phyloP scores from a whole-genome alignment of 2,113 vertebrate species.

The Syrmaticus mikado region DNA sequence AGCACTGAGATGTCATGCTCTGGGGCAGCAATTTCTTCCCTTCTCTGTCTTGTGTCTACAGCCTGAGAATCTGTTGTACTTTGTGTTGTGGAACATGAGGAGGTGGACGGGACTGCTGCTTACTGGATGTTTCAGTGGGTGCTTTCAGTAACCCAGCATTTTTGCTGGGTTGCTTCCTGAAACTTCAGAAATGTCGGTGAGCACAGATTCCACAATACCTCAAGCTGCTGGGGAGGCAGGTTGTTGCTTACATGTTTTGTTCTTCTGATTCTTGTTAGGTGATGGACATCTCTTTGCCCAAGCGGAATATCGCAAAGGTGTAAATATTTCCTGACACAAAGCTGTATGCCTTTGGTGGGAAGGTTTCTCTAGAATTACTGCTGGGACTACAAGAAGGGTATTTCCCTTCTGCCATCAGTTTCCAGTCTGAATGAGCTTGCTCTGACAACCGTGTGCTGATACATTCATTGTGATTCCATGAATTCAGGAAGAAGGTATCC shows the following conservation, averaged over 20 bases:
- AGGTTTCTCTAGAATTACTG: conserved; percentile 30
- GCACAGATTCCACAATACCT: rapidly evolving
- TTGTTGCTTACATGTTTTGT: neutral
- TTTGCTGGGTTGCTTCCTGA: neutral
- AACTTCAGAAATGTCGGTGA: neutral
- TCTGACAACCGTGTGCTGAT: neutral
- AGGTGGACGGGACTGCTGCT: neutral
- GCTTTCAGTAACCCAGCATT: neutral
- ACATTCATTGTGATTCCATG: neutral
- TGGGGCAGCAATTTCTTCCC: neutral
- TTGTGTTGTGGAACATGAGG: neutral
- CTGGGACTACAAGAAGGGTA: neutral
- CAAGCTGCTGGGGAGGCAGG: neutral
- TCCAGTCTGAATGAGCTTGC: neutral
- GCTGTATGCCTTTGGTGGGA: neutral
- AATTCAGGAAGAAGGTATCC: neutral
- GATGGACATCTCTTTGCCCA: neutral
- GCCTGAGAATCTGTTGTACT: neutral
- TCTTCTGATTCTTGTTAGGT: neutral
- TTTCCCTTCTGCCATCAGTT: neutral
- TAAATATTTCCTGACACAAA: neutral
- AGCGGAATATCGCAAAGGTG: neutral
- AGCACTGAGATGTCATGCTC: neutral
- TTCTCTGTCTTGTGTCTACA: neutral
- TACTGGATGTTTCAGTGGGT: neutral